phyloP scores from a whole-genome alignment of 2,888 invertebrate genomes.

The Eupithecia tripunctaria region DNA sequence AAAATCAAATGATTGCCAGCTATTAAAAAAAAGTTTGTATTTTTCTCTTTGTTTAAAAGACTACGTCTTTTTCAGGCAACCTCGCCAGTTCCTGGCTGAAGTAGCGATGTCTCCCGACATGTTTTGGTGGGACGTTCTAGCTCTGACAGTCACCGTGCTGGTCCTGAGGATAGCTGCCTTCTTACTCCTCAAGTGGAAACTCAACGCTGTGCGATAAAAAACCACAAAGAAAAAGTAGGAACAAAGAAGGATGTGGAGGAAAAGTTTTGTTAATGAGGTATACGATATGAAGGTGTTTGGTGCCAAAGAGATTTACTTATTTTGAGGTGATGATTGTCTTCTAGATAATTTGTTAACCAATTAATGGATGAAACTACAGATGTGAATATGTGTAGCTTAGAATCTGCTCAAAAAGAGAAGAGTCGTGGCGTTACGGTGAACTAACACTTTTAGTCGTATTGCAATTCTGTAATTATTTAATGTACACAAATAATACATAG shows the following conservation, averaged over 20 bases:
- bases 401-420: too few species aligned
- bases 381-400: neutral
- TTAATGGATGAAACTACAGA: neutral
- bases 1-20: too few species aligned
- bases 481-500: too few species aligned
- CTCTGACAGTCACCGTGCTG: constrained; percentile 88
- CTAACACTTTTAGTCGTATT: too few species aligned
- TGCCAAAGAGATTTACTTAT: constrained; percentile 12
- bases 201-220: constrained; percentile 86
- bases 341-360: neutral
- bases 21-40: too few species aligned
- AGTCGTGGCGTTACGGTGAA: too few species aligned
- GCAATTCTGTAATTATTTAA: too few species aligned
- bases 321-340: neutral
- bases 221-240: constrained; percentile 7
- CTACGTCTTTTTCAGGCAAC: constrained; percentile 82
- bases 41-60: neutral
- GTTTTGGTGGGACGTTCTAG: constrained; percentile 93
- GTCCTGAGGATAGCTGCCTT: constrained; percentile 87
- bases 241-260: constrained; percentile 2
- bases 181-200: constrained; percentile 90
- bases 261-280: neutral
- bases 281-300: neutral
- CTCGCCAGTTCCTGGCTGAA: constrained; percentile 91
- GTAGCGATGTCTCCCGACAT: constrained; percentile 92